These are phyloP conservation scores for Macaria liturata DNA, from an alignment of 2,888 invertebrate genomes.

Conservation along the genomic window DNA sequence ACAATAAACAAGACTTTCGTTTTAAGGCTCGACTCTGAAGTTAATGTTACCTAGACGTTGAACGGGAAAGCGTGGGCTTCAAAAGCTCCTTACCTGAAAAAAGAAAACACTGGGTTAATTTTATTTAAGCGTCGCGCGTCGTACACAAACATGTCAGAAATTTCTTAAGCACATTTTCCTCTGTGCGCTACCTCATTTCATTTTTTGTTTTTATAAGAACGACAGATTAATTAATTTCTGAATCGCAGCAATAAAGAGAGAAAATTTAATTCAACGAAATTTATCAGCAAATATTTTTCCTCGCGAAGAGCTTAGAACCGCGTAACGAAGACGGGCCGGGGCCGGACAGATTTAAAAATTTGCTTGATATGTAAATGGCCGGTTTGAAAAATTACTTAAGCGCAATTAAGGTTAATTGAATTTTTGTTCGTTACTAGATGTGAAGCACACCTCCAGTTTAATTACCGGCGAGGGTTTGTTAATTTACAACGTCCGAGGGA, in stretches of 20 bases:
- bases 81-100: constrained; percentile 46
- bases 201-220: constrained; percentile 6
- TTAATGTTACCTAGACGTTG: constrained; percentile 38
- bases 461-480: constrained; percentile 77
- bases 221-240: constrained; percentile 41
- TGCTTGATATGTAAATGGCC: constrained; percentile 64
- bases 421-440: constrained; percentile 74
- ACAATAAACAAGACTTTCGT: constrained; percentile 40
- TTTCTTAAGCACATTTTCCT: neutral
- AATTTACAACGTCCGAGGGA: constrained; percentile 77
- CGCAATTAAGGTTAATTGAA: constrained; percentile 76
- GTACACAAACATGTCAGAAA: neutral
- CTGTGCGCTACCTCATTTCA: neutral
- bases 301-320: constrained; percentile 39
- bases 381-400: constrained; percentile 62
- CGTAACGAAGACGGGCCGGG: constrained; percentile 41
- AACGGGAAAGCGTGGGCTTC: constrained; percentile 7
- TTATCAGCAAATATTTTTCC: constrained; percentile 45
- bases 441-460: constrained; percentile 75
- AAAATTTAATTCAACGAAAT: constrained; percentile 44
- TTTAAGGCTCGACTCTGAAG: constrained; percentile 33
- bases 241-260: constrained; percentile 33
- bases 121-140: neutral
- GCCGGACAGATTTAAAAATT: constrained; percentile 55
- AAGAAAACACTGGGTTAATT: constrained; percentile 27